Percentiles rank a stretch among this genome's conserved stretches.
These are phyloP conservation scores for Leptopilina drosophilae DNA, from an alignment of 2,888 invertebrate species.

Conservation along the genomic window DNA sequence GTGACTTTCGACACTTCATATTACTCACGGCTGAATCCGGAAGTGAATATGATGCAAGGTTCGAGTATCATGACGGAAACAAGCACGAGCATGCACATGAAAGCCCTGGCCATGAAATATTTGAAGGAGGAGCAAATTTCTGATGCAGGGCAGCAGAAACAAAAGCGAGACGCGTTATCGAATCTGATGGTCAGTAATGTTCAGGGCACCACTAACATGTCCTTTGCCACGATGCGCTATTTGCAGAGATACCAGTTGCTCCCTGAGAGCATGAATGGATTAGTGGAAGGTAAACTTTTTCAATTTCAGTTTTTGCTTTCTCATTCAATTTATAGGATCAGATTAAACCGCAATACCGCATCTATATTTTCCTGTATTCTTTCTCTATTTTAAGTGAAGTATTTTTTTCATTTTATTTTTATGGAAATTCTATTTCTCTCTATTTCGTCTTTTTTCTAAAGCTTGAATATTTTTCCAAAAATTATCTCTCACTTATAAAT, in stretches of 20 bases:
- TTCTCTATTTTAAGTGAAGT: too few species aligned
- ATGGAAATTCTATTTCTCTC: too few species aligned
- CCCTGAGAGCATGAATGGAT: conserved; percentile 71
- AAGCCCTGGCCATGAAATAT: conserved; percentile 80
- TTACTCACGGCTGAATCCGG: conserved; percentile 69
- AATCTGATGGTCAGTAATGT: conserved; percentile 67
- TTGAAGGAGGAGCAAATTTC: conserved; percentile 78
- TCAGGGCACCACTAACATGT: conserved; percentile 80
- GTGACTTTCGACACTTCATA: conserved; percentile 68
- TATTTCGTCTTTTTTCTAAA: too few species aligned
- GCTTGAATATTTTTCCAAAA: too few species aligned
- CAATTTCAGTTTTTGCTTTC: too few species aligned
- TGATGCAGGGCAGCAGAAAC: conserved; percentile 68
- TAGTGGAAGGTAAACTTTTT: conserved; percentile 61
- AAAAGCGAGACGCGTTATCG: conserved; percentile 66
- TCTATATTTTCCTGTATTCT: too few species aligned
- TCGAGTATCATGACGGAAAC: conserved; percentile 68
- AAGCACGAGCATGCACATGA: conserved; percentile 79
- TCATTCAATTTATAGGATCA: too few species aligned
- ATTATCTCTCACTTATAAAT: too few species aligned
- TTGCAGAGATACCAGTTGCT: conserved; percentile 83
- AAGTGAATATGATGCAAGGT: conserved; percentile 64
- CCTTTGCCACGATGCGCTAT: conserved; percentile 85
- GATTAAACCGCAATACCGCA: too few species aligned
- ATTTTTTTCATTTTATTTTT: too few species aligned